Percentiles rank a stretch among this genome's conserved stretches.
phyloP scores from a whole-genome alignment of 2,888 invertebrate genomes.

The Adineta ricciae region DNA sequence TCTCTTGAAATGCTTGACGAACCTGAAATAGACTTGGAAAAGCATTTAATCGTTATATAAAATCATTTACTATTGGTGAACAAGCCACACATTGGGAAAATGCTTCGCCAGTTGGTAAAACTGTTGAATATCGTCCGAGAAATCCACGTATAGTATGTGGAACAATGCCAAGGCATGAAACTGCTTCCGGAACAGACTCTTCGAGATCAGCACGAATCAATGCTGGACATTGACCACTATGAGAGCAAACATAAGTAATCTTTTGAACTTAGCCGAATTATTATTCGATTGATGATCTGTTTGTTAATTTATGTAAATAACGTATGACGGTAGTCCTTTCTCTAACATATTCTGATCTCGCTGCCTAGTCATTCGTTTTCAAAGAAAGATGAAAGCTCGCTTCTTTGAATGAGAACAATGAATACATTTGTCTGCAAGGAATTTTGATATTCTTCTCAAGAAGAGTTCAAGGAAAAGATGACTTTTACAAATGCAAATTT shows the following conservation, averaged over 20 bases:
- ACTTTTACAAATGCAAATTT: background rate
- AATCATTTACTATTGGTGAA: constrained; percentile 54
- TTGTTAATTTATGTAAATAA: no score
- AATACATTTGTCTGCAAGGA: no score
- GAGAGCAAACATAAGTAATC: no score
- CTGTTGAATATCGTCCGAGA: constrained; percentile 68
- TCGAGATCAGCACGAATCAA: constrained; percentile 40
- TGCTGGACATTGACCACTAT: background rate
- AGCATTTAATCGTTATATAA: constrained; percentile 11
- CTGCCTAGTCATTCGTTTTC: no score
- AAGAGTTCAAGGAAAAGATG: no score
- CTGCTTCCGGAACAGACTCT: constrained; percentile 46
- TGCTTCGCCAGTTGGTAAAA: constrained; percentile 71
- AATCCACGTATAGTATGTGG: constrained; percentile 84
- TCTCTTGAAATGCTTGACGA: constrained; percentile 47
- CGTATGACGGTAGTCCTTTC: no score
- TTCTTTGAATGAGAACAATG: no score
- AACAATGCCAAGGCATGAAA: constrained; percentile 62
- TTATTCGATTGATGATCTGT: no score
- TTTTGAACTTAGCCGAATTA: no score
- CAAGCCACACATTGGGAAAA: constrained; percentile 88
- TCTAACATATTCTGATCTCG: no score
- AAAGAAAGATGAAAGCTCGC: no score
- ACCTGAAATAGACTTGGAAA: constrained; percentile 41
- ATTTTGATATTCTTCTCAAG: no score